Evolutionary conservation across 2,888 invertebrate genomes (phyloP), one percentile per base, ranked within the genome.

Genomic region (Drosophila tripunctata): DNA sequence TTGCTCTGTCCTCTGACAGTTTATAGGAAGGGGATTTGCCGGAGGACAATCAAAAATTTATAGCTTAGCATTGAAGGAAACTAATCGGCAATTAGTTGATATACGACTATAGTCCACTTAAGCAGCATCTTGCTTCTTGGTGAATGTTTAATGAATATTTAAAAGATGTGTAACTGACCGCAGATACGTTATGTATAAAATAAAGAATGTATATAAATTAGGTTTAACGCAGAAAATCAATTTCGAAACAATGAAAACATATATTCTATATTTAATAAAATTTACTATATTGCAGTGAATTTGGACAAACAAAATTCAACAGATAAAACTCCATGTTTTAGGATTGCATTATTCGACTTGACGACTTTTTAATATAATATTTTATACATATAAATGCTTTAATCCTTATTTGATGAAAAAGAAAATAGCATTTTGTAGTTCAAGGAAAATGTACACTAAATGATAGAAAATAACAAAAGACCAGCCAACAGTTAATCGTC

Each of bases 401-500:
- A 14, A 55, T 56, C 31, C 22, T 15, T 14, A 30, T 65, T 36
- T 30, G 44, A 58, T 27, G 51, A 43, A 40, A 33, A 21, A n/a
- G n/a, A 27, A 27, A 50, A 24, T 36, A 33, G n/a, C 33, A 70
- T 43, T 60, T 57, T 19, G 38, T 71, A 67, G 54, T 52, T 55
- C 45, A n/a, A 27, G 31, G 43, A 48, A 67, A 36, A 33, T 58
- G 33, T 63, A 76, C 70, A 66, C 47, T 45, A 24, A 48, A 41
- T 45, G 27, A 27, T 10, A 69, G 57, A 12, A 54, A 60, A 38
- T 38, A 65, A 76, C 69, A 71, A 67, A 72, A 52, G 72, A 68
- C 56, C 75, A 64, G 58, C 67, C 66, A 61, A 75, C 43, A 55
- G 36, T 60, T 66, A 52, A 54, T 75, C 63, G 44, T 78, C 72